Evolutionary conservation across 2,888 invertebrate genomes (phyloP), one percentile per base, ranked within the genome.

Genomic region (Bellardia pandia): DNA sequence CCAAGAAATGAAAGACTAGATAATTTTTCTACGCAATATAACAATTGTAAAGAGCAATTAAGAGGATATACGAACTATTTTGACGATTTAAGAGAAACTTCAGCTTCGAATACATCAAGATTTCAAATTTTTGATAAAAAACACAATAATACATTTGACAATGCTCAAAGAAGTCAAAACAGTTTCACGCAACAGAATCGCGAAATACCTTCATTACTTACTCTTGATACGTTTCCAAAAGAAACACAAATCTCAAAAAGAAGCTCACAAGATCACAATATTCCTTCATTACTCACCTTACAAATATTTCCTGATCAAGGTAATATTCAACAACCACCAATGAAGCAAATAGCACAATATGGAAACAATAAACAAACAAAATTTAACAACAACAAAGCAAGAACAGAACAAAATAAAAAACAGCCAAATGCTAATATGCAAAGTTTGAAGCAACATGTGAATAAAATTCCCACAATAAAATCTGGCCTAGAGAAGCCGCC

Each of bases 251-350:
- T n/a, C 11, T 30, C 13, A 2, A 8, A 53, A 9, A n/a, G 3
- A 13, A 16, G 2, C 9, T 78, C 33, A 4, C 42, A 45, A 13
- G 8, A 58, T 42, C 42, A 11, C 1, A 48, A 69, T 37, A 58
- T 78, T 23, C 78, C 78, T 8, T 78, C 78, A 7, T 3, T 78
- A 8, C 42, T 56, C 5, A 30, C 53, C 45, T 56, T 77, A n/a
- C 23, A 66, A 45, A 13, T 56, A 45, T 66, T 53, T 14, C 14
- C 66, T 2, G 13, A 68, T 45, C 16, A 53, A 66, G 40, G n/a
- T 9, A 14, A 53, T 66, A 42, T 42, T 40, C 5, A 23, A 42
- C 23, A 53, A 30, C 53, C 66, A 53, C 30, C 76, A 56, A 42
- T 30, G 13, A 6, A 30, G 11, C 40, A 51, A 66, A 66, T 11